phyloP scores from a whole-genome alignment of 2,113 vertebrate genomes.

The Acrocephalus kingi region DNA sequence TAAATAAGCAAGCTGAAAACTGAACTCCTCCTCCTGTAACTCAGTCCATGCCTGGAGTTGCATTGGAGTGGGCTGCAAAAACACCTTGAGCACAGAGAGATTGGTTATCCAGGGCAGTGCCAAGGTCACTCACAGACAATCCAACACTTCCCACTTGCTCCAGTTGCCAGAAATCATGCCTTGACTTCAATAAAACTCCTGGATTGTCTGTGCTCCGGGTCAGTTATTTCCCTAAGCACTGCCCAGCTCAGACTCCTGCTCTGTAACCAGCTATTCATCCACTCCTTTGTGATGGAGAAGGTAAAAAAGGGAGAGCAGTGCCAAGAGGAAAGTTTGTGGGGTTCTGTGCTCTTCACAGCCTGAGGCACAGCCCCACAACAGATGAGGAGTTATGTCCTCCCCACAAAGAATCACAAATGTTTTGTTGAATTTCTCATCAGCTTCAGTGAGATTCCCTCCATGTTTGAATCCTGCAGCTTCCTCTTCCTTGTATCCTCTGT shows the following conservation, averaged over 20 bases:
- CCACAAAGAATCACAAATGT: neutral
- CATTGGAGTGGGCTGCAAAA: neutral
- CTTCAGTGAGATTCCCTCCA: neutral
- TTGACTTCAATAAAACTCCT: neutral
- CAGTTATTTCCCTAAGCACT: neutral
- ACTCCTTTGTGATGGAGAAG: neutral
- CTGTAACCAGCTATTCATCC: neutral
- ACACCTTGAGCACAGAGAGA: neutral
- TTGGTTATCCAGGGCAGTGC: neutral
- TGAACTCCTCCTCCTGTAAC: neutral
- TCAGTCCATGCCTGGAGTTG: neutral
- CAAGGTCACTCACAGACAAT: neutral
- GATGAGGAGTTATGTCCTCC: neutral
- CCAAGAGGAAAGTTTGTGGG: neutral
- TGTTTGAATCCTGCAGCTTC: neutral
- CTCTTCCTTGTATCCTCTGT: neutral
- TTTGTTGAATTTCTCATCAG: neutral
- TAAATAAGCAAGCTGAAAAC: neutral
- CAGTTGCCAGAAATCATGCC: neutral
- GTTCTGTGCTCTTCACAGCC: neutral
- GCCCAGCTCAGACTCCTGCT: neutral
- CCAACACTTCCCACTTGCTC: neutral
- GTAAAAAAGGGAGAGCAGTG: neutral
- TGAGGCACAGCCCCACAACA: neutral
- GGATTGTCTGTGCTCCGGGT: neutral